Conservation (phyloP, 2,113 vertebrate species). For the Ascaphus truei region DNA sequence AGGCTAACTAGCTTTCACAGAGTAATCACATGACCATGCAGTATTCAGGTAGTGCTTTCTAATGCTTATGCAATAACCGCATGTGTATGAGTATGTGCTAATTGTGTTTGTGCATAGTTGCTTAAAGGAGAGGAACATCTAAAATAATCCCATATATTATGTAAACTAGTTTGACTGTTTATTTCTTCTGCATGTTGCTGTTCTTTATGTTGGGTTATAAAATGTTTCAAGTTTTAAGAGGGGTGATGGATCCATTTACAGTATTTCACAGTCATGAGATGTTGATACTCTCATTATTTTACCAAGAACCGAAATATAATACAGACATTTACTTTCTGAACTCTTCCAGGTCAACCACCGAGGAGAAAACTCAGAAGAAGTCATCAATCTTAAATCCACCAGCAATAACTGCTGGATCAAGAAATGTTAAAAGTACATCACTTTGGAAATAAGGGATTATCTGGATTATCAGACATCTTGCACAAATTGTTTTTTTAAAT, state of each 20-base stretch:
- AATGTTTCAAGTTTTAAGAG: not conserved
- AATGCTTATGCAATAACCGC: not conserved
- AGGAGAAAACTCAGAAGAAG: conserved; percentile 23
- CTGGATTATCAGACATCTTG: not conserved
- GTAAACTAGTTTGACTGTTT: too few species aligned
- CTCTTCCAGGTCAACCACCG: not conserved
- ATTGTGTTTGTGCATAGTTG: too few species aligned
- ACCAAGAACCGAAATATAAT: too few species aligned
- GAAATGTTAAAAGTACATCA: not conserved
- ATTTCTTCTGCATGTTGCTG: too few species aligned
- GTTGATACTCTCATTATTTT: too few species aligned
- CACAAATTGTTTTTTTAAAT: conserved; percentile 5
- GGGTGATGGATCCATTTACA: too few species aligned
- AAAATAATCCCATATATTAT: too few species aligned
- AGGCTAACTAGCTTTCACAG: not conserved
- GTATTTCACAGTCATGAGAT: too few species aligned
- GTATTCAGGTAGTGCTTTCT: conserved; percentile 2
- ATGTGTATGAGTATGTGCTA: not conserved
- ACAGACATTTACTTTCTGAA: not conserved
- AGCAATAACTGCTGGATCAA: not conserved
- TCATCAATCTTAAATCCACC: conserved; percentile 6
- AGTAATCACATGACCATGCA: not conserved
- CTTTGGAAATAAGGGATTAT: not conserved
- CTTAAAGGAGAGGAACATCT: too few species aligned
- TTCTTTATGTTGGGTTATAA: not conserved